phyloP scores from a whole-genome alignment of 2,797 vertebrate species.

The Sebastes flavidus region DNA sequence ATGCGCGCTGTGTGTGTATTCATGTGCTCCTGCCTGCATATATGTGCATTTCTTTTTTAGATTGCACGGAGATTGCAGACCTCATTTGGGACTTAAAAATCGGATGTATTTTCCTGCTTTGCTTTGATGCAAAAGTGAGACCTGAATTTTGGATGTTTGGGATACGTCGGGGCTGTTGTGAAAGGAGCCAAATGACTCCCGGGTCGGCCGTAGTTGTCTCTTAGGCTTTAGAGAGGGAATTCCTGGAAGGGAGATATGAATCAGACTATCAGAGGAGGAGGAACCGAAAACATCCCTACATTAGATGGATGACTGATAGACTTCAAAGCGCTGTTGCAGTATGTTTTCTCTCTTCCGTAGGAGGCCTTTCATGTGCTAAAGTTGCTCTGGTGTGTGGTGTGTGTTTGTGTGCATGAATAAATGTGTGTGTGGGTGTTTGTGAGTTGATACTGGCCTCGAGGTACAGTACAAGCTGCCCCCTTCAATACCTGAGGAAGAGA shows the following conservation, averaged over 20 bases:
- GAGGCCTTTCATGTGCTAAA: slow-evolving; percentile 80
- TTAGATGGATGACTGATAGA: slow-evolving; percentile 70
- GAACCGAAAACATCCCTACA: slow-evolving; percentile 73
- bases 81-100: slow-evolving; percentile 25
- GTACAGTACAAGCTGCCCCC: background rate
- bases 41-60: slow-evolving; percentile 4
- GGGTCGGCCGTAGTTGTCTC: slow-evolving; percentile 41
- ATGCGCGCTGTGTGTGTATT: slow-evolving; percentile 15
- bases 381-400: slow-evolving; percentile 55
- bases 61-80: slow-evolving; percentile 66
- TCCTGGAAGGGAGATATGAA: slow-evolving; percentile 67
- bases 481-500: background rate
- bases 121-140: slow-evolving; percentile 72
- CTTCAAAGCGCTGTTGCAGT: slow-evolving; percentile 80
- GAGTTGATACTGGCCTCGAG: slow-evolving; percentile 39
- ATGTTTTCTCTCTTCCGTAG: slow-evolving; percentile 69
- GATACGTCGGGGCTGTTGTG: slow-evolving; percentile 40
- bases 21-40: slow-evolving; percentile 31
- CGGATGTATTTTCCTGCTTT: slow-evolving; percentile 51
- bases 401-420: slow-evolving; percentile 49
- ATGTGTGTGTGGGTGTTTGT: slow-evolving; percentile 37
- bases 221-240: slow-evolving; percentile 37
- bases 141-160: slow-evolving; percentile 65
- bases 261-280: slow-evolving; percentile 70
- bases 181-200: slow-evolving; percentile 62